phyloP scores from a whole-genome alignment of 2,113 vertebrate genomes.

The Anolis carolinensis region DNA sequence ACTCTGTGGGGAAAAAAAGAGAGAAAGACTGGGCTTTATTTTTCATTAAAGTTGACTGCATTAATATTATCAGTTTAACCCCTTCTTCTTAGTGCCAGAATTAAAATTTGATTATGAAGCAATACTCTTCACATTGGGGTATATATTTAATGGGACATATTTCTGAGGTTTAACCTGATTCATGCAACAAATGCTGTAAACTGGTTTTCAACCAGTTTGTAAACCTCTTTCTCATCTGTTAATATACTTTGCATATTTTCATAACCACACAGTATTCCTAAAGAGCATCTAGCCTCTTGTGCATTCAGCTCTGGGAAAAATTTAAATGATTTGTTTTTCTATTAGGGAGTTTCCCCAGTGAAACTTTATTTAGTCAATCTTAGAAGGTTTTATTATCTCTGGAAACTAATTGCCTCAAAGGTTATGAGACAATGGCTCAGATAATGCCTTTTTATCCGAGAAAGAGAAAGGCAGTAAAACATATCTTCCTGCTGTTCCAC shows the following conservation, averaged over 20 bases:
- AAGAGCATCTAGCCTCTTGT: background rate
- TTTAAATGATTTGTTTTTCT: background rate
- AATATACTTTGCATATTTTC: background rate
- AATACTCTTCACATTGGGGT: background rate
- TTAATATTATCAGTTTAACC: slow-evolving; percentile 16
- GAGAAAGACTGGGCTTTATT: slow-evolving; percentile 5
- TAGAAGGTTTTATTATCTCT: slow-evolving; percentile 30
- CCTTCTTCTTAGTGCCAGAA: background rate
- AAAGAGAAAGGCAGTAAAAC: slow-evolving; percentile 1
- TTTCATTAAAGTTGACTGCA: background rate
- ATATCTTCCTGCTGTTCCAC: slow-evolving; percentile 33
- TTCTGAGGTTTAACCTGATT: slow-evolving; percentile 9
- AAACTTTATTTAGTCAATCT: slow-evolving; percentile 23
- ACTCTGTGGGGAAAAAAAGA: background rate
- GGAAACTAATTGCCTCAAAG: background rate
- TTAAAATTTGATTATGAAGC: background rate
- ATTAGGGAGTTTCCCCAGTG: slow-evolving; percentile 1
- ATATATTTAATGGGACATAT: background rate
- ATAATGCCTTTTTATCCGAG: slow-evolving; percentile 3
- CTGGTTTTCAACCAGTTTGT: background rate
- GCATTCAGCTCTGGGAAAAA: slow-evolving; percentile 2
- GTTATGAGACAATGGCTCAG: slow-evolving; percentile 24
- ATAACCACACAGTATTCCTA: background rate
- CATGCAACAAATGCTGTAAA: background rate
- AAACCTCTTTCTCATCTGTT: background rate